phyloP scores from a whole-genome alignment of 1,140 invertebrate genomes.

The Oncopodura yosiiana region DNA sequence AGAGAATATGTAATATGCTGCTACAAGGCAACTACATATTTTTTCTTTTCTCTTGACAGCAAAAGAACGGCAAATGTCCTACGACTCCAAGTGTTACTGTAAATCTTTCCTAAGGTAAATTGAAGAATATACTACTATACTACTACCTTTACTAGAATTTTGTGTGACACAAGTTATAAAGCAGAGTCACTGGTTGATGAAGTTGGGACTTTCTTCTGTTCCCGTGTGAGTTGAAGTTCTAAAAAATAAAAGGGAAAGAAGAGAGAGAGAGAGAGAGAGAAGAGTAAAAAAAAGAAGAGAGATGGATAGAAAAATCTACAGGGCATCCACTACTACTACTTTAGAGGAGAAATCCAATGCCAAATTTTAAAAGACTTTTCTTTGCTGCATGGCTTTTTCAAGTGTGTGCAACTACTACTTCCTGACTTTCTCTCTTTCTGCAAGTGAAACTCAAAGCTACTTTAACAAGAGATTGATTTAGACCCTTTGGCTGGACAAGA shows the following conservation, averaged over 20 bases:
- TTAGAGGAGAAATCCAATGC: not conserved
- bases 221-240: slow-evolving; percentile 15
- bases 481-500: slow-evolving; percentile 4
- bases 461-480: slow-evolving; percentile 16
- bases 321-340: not conserved
- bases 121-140: too few relatives aligned
- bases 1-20: too few relatives aligned
- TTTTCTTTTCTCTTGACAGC: too few relatives aligned
- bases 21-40: too few relatives aligned
- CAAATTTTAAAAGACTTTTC: not conserved
- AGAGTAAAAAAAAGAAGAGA: not conserved
- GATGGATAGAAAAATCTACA: slow-evolving; percentile 1
- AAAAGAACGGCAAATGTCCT: too few relatives aligned
- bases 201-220: slow-evolving; percentile 21
- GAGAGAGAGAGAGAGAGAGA: not conserved
- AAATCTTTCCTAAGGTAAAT: too few relatives aligned
- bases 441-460: not conserved
- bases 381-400: too few relatives aligned
- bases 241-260: not conserved
- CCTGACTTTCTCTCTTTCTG: not conserved
- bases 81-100: too few relatives aligned
- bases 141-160: too few relatives aligned
- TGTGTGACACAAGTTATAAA: slow-evolving; percentile 6
- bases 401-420: too few relatives aligned
- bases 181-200: slow-evolving; percentile 15